Conservation (phyloP, 2,113 vertebrate genomes). For the Leucopsar rothschildi region DNA sequence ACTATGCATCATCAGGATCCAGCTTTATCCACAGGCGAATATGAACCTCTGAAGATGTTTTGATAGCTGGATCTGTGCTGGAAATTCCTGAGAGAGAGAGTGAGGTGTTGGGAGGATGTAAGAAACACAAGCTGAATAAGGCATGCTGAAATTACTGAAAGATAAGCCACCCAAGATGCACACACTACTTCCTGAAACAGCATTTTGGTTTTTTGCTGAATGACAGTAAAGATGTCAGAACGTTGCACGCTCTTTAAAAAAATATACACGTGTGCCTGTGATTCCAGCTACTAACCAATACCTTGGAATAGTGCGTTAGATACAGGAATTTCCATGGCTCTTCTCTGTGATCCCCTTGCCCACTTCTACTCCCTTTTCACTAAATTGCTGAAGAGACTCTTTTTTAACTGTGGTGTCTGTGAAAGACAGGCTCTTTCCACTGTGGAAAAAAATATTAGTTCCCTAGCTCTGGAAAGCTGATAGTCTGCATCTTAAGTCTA, state of each 20-base stretch:
- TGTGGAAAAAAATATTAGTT: not conserved
- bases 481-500: slow-evolving; percentile 10
- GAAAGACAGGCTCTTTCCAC: not conserved
- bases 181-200: not conserved
- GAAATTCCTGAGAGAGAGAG: not conserved
- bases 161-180: not conserved
- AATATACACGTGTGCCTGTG: not conserved
- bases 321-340: not conserved
- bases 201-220: not conserved
- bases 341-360: not conserved
- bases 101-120: not conserved
- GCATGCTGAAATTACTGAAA: not conserved
- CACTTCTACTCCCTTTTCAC: not conserved
- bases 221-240: not conserved
- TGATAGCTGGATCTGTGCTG: not conserved
- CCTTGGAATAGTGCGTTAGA: not conserved
- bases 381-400: not conserved
- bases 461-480: slow-evolving; percentile 33
- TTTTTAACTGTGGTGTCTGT: not conserved
- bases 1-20: not conserved
- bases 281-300: not conserved
- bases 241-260: not conserved
- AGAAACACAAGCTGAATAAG: not conserved
- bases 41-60: not conserved
- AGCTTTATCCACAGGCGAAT: not conserved